Base-by-base conservation (phyloP, 2,113 vertebrate genomes). In the Cynopterus brachyotis region DNA sequence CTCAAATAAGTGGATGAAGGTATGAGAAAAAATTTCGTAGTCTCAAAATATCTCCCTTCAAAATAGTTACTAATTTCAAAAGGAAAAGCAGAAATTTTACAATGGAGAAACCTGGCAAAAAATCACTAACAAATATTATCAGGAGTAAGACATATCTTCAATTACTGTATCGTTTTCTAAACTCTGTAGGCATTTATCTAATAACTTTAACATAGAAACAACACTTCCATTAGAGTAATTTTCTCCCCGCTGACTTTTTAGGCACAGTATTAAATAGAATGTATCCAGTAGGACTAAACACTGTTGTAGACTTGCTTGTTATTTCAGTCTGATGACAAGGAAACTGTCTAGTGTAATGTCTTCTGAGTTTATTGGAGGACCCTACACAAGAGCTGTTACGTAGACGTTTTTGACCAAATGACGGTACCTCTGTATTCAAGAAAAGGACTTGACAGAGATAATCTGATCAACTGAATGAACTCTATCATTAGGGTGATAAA, bases 321-420 rank as follows among this genome's bases (percentile, higher is more conserved):
- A 2, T 64, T 96, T 89, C 35, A 72, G 2, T 81, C 11, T 64
- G 12, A 10, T 64, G 78, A 55, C 70, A 91, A 82, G 19, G 30
- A 72, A 72, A 45, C 7, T 76, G 26, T 50, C 59, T 78, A 40
- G 47, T 28, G 91, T 88, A 40, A 45, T 35, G 32, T 47, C 35
- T 57, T 86, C 32, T 59, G 30, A 28, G 24, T 59, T 89, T 82
- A 62, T 19, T 30, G 20, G n/a, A 66, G 78, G 32, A 30, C 35
- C 78, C 16, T 75, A 30, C 7, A 79, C 26, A 53, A 30, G 19
- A 73, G 35, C 16, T 93, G 4, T 76, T 87, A 62, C 17, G 95
- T 93, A 95, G 53, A 81, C 12, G 57, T 42, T 92, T 69, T 89
- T 96, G 62, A 72, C 40, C 66, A 76, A 73, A 81, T 55, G 59